Conservation (phyloP, 2,888 invertebrate genomes). For the Tenthredo distinguenda region DNA sequence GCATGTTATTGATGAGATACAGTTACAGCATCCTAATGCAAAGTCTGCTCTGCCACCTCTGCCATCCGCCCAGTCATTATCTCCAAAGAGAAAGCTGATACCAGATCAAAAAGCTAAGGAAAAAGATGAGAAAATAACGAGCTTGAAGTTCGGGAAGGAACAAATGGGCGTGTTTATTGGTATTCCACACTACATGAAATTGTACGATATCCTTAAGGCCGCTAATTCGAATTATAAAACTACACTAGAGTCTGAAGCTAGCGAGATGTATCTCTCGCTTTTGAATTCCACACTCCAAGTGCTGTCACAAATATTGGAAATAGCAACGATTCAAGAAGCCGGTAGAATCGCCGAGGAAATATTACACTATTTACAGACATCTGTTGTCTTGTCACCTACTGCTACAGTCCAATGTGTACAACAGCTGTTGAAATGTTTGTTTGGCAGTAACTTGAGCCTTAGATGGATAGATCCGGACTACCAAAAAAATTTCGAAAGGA, state of each 20-base stretch:
- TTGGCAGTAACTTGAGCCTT: constrained; percentile 85
- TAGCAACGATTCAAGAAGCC: constrained; percentile 85
- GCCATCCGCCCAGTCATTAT: constrained; percentile 76
- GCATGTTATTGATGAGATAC: constrained; percentile 87
- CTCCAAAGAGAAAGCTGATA: constrained; percentile 76
- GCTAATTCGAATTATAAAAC: constrained; percentile 94
- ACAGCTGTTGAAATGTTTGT: constrained; percentile 88
- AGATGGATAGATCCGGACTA: constrained; percentile 69
- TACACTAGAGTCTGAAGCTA: constrained; percentile 88
- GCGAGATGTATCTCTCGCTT: constrained; percentile 86
- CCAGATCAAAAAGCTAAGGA: constrained; percentile 77
- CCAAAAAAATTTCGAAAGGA: constrained; percentile 60
- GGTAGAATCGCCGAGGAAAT: constrained; percentile 90
- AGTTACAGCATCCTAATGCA: constrained; percentile 79
- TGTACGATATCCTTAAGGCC: constrained; percentile 90
- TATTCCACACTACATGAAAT: constrained; percentile 90
- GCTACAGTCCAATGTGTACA: constrained; percentile 87
- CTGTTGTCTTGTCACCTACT: constrained; percentile 86
- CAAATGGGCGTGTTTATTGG: constrained; percentile 83
- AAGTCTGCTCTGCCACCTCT: constrained; percentile 82
- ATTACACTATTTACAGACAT: constrained; percentile 86
- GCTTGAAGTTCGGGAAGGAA: constrained; percentile 77
- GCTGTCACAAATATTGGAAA: constrained; percentile 85
- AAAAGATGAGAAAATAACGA: constrained; percentile 76
- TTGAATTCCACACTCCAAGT: constrained; percentile 84